phyloP scores from a whole-genome alignment of 2,113 vertebrate genomes.

The Cheilinus undulatus region DNA sequence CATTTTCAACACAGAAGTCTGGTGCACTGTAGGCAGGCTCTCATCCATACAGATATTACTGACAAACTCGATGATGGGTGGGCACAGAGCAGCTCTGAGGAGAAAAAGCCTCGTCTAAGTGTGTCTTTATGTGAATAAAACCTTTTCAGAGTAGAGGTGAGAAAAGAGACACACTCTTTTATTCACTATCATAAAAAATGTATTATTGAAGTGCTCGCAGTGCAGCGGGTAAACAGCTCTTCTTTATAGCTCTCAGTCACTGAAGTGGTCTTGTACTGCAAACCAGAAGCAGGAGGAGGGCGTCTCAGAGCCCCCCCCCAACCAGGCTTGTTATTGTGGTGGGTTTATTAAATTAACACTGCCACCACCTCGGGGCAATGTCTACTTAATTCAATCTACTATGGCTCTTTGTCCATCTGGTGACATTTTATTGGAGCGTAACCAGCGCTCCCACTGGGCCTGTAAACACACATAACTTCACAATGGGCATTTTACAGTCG shows the following conservation, averaged over 20 bases:
- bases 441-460: constrained; percentile 20
- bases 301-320: background rate
- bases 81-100: constrained; percentile 11
- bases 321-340: constrained; percentile 15
- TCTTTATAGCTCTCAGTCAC: background rate
- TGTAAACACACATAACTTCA: constrained; percentile 24
- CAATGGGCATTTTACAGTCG: background rate
- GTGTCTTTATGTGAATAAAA: constrained; percentile 15
- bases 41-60: constrained; percentile 1
- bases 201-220: background rate
- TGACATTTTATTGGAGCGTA: constrained; percentile 43
- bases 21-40: constrained; percentile 34
- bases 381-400: constrained; percentile 49
- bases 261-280: constrained; percentile 5
- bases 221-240: background rate
- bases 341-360: constrained; percentile 44
- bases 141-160: background rate
- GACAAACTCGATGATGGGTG: constrained; percentile 22
- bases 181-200: constrained; percentile 11
- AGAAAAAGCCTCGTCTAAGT: background rate
- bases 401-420: constrained; percentile 33
- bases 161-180: background rate
- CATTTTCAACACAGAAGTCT: constrained; percentile 21
- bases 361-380: constrained; percentile 27
- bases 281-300: background rate